These are phyloP conservation scores for Andrena fulva DNA, from an alignment of 2,888 invertebrate genomes.

Conservation along the genomic window DNA sequence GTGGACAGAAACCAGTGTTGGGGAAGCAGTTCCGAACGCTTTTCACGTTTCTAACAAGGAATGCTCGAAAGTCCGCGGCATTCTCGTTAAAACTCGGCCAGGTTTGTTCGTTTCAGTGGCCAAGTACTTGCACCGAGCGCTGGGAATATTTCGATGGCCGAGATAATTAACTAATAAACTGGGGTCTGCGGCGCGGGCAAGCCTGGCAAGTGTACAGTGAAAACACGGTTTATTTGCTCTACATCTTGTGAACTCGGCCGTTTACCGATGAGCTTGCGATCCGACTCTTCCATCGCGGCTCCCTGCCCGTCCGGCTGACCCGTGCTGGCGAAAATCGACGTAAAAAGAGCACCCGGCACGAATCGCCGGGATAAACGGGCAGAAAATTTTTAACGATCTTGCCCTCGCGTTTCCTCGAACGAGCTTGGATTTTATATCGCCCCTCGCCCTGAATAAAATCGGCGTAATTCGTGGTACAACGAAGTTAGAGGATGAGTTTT, in stretches of 20 bases:
- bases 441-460: neutral
- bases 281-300: neutral
- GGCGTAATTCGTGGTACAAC: neutral
- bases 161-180: conserved; percentile 69
- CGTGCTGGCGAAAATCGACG: neutral
- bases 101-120: conserved; percentile 20
- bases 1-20: neutral
- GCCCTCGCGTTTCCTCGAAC: neutral
- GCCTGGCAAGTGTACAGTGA: conserved; percentile 42
- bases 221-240: conserved; percentile 60
- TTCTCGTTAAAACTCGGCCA: conserved; percentile 45
- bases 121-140: neutral
- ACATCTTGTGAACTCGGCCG: conserved; percentile 33
- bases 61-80: conserved; percentile 30
- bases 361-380: conserved; percentile 1
- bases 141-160: conserved; percentile 42
- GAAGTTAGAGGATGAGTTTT: neutral
- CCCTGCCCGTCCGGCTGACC: neutral
- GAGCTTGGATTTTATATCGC: neutral
- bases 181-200: conserved; percentile 7
- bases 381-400: conserved; percentile 18
- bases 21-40: conserved; percentile 21
- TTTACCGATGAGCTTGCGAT: conserved; percentile 34
- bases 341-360: neutral
- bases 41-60: conserved; percentile 32